Evolutionary conservation across 1,140 invertebrate genomes (phyloP).

Genomic region (Apis florea): DNA sequence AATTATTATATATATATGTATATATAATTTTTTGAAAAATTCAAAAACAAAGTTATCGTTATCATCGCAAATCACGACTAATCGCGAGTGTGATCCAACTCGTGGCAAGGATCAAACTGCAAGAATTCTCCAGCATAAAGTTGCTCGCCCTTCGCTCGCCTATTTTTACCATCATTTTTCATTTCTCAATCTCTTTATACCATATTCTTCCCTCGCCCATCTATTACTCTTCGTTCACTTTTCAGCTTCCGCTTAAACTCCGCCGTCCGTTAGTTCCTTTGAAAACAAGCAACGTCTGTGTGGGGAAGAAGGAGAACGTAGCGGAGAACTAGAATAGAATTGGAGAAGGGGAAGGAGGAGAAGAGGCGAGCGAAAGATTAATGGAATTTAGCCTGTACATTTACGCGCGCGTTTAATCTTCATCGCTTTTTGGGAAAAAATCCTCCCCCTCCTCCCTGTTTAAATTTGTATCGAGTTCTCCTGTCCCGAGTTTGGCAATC

Average conservation of each 20-base stretch:
- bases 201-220: conserved; percentile 47
- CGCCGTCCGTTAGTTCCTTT: conserved; percentile 44
- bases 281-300: conserved; percentile 42
- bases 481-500: background rate
- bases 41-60: too few relatives aligned
- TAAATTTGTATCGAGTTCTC: background rate
- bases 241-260: conserved; percentile 45
- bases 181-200: conserved; percentile 49
- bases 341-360: too few relatives aligned
- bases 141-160: conserved; percentile 27
- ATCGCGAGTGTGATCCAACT: background rate
- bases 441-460: conserved; percentile 2
- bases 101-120: background rate
- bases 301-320: background rate
- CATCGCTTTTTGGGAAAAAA: background rate
- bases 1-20: background rate
- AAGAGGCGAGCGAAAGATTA: conserved; percentile 37
- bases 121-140: background rate
- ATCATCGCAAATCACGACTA: too few relatives aligned
- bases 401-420: conserved; percentile 40
- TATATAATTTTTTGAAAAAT: too few relatives aligned
- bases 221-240: conserved; percentile 52
- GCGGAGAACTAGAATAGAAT: conserved; percentile 27
- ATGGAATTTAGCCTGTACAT: conserved; percentile 41
- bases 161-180: conserved; percentile 35